Conservation (phyloP, 2,113 vertebrate species). For the Brachirus orientalis region DNA sequence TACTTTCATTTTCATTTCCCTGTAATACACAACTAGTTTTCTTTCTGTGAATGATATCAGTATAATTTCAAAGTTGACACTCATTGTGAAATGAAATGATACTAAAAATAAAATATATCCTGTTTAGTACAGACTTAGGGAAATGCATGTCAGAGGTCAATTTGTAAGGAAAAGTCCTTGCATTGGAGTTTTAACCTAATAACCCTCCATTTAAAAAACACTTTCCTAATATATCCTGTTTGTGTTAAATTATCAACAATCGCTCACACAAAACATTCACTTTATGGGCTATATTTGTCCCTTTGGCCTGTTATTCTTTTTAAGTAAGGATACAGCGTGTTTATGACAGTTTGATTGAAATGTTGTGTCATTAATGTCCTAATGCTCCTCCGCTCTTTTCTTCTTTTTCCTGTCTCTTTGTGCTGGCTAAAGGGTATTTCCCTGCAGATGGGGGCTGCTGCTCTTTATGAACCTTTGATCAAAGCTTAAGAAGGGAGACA, state of each 20-base stretch:
- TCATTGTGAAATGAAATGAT: background rate
- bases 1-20: too few relatives aligned
- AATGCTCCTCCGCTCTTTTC: constrained; percentile 43
- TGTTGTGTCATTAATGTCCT: constrained; percentile 71
- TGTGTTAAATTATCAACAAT: constrained; percentile 27
- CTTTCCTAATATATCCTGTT: constrained; percentile 30
- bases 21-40: too few relatives aligned
- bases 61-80: too few relatives aligned
- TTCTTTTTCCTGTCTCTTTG: constrained; percentile 72
- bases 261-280: constrained; percentile 29
- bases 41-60: too few relatives aligned
- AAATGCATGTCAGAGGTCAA: background rate
- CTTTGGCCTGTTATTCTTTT: constrained; percentile 20
- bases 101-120: background rate
- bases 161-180: background rate
- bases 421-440: constrained; percentile 56
- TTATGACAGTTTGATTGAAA: constrained; percentile 59
- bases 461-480: constrained; percentile 60
- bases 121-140: background rate
- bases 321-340: constrained; percentile 47
- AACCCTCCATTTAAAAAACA: constrained; percentile 12
- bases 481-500: constrained; percentile 52
- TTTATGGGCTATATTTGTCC: constrained; percentile 37
- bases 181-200: constrained; percentile 7
- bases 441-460: constrained; percentile 66